phyloP scores from a whole-genome alignment of 2,797 vertebrate species.

The Helarctos malayanus region DNA sequence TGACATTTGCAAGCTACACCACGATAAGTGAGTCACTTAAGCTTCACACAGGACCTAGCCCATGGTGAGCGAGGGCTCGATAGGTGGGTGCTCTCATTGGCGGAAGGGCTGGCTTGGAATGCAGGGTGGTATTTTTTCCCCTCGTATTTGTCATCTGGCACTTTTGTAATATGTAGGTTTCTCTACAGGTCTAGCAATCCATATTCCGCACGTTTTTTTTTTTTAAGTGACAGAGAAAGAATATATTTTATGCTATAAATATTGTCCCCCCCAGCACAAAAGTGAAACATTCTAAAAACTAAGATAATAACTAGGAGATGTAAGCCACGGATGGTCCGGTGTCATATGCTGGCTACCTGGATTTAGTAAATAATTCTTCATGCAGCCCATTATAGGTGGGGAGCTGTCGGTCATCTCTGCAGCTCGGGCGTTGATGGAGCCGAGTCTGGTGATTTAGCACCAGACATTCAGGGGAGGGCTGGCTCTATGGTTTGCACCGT shows the following conservation, averaged over 20 bases:
- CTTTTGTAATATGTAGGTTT: slow-evolving; percentile 58
- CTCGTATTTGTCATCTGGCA: slow-evolving; percentile 2
- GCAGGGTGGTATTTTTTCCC: neutral
- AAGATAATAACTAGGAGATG: slow-evolving; percentile 37
- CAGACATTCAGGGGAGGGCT: neutral
- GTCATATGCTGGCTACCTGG: neutral
- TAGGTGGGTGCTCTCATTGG: neutral
- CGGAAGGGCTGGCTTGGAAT: neutral
- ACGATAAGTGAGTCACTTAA: neutral
- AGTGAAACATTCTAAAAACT: slow-evolving; percentile 4
- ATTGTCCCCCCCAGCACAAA: neutral
- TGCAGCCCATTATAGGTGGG: neutral
- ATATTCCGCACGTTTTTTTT: neutral
- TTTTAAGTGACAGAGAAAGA: slow-evolving; percentile 6
- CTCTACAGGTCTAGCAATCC: neutral
- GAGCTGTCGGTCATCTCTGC: neutral
- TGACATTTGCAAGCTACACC: neutral
- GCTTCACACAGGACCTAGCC: neutral
- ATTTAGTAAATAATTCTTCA: slow-evolving; percentile 63
- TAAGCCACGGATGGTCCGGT: neutral
- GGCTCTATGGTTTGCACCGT: neutral
- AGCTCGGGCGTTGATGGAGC: neutral
- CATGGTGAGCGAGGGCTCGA: neutral
- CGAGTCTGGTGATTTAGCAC: neutral
- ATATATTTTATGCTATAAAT: slow-evolving; percentile 25